Percentiles rank a stretch among this genome's conserved stretches.
Conservation (phyloP, 2,797 vertebrate species). For the Paedocypris micromegethes region DNA sequence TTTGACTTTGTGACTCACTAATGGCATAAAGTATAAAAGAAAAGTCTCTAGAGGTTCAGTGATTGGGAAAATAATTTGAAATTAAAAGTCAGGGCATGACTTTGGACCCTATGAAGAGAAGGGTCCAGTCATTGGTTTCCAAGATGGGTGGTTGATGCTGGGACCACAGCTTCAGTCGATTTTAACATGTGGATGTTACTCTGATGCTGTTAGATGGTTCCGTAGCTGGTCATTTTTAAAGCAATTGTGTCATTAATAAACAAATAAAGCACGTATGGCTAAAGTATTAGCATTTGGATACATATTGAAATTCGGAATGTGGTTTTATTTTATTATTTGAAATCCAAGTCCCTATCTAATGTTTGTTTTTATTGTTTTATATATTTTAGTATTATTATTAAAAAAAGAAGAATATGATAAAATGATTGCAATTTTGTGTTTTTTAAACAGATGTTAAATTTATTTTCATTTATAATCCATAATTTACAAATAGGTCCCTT, state of each 20-base stretch:
- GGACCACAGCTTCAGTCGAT: slow-evolving; percentile 22
- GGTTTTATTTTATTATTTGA: no score
- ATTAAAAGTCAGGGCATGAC: slow-evolving; percentile 37
- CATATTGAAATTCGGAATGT: no score
- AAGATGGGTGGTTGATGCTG: slow-evolving; percentile 28
- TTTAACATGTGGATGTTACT: slow-evolving; percentile 17
- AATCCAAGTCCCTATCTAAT: no score
- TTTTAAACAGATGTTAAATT: no score
- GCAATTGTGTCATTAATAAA: not conserved
- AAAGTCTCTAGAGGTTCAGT: slow-evolving; percentile 35
- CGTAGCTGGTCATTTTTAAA: slow-evolving; percentile 28
- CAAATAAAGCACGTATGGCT: no score
- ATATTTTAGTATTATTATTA: no score
- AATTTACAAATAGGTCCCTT: no score
- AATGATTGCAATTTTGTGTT: no score
- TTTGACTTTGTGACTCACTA: slow-evolving; percentile 37
- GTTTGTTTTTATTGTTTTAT: no score
- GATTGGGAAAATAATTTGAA: slow-evolving; percentile 42
- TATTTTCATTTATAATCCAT: no score
- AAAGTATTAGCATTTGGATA: no score
- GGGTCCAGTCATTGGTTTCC: slow-evolving; percentile 35
- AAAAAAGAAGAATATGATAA: no score
- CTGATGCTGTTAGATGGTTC: slow-evolving; percentile 25
- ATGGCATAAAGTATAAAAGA: slow-evolving; percentile 46
- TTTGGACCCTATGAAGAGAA: slow-evolving; percentile 31